Evolutionary conservation across 2,113 vertebrate genomes (phyloP), one percentile per base, ranked within the genome.

Genomic region (Ceyx cyanopectus): DNA sequence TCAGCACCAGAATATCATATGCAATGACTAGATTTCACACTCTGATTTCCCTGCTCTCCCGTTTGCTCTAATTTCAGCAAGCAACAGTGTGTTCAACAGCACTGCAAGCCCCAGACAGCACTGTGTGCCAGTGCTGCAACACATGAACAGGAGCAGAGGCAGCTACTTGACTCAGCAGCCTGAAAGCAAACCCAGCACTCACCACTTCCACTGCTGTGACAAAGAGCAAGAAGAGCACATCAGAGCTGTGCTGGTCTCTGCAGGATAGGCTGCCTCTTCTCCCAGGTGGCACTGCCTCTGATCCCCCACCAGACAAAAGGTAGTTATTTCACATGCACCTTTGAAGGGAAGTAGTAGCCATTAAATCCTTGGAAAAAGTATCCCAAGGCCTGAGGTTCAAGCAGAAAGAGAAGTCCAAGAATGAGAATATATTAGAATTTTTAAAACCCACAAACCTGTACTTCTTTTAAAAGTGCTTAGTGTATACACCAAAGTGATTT

Each of bases 391-490:
- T 29, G 60, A 62, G 21, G 60, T 34, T 41, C 24, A 50, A 72
- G 27, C 34, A 84, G 27, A 62, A 68, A 84, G 20, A 69, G 6
- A 81, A 72, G 70, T 23, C 8, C 66, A 18, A 12, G 18, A 69
- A 58, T 22, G 13, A 72, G 4, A 67, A 34, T n/a, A 14, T 45
- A 62, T 41, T 27, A 27, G 8, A 70, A 45, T 37, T 37, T 37
- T 37, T 7, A 19, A 2, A 2, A 46, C 29, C 6, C 12, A 3
- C 5, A 7, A 43, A 15, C 1, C 7, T 30, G 8, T 5, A 0
- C 27, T 12, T 66, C 29, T 89, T 80, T 48, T 34, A 40, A 54
- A 53, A 85, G 14, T 45, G 4, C 9, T 41, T 60, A 21, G 22
- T 69, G 4, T 45, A 27, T 21, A 29, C 1, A 70, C 20, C 32